Evolutionary conservation across 2,888 invertebrate genomes (phyloP).

Genomic region (Gastracanthus pulcherrimus): DNA sequence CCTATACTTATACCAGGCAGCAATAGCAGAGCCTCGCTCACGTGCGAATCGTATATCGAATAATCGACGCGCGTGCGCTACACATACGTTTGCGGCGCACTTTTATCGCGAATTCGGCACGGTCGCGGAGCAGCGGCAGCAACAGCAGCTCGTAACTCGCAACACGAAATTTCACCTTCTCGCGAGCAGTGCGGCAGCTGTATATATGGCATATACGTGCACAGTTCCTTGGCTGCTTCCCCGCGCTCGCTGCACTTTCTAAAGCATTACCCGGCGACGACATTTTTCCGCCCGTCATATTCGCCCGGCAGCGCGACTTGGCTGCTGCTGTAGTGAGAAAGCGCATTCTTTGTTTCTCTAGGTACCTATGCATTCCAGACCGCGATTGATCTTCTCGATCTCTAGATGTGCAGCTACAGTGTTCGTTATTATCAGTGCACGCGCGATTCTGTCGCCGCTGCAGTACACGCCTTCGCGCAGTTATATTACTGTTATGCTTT

Average conservation of each 20-base stretch:
- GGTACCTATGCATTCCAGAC: not conserved
- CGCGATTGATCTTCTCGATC: too few species aligned
- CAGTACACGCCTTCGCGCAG: too few species aligned
- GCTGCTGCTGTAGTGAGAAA: constrained; percentile 52
- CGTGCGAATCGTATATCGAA: not conserved
- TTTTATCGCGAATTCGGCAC: too few species aligned
- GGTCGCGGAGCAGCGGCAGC: too few species aligned
- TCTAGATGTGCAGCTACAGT: too few species aligned
- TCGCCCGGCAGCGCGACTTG: constrained; percentile 16
- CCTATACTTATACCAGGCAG: too few species aligned
- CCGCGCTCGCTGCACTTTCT: not conserved
- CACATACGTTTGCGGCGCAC: too few species aligned
- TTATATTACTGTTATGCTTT: too few species aligned
- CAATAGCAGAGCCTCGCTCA: not conserved
- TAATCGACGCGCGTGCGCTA: not conserved
- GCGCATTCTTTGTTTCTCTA: constrained; percentile 58
- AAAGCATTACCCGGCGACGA: constrained; percentile 26
- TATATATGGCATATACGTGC: not conserved
- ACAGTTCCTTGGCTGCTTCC: constrained; percentile 12
- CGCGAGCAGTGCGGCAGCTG: not conserved
- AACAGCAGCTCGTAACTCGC: not conserved
- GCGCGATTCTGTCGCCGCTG: too few species aligned
- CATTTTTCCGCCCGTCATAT: constrained; percentile 59
- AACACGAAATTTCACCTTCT: not conserved
- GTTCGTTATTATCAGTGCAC: too few species aligned